Evolutionary conservation across 2,113 vertebrate species (phyloP).

Genomic region (Pipra filicauda): DNA sequence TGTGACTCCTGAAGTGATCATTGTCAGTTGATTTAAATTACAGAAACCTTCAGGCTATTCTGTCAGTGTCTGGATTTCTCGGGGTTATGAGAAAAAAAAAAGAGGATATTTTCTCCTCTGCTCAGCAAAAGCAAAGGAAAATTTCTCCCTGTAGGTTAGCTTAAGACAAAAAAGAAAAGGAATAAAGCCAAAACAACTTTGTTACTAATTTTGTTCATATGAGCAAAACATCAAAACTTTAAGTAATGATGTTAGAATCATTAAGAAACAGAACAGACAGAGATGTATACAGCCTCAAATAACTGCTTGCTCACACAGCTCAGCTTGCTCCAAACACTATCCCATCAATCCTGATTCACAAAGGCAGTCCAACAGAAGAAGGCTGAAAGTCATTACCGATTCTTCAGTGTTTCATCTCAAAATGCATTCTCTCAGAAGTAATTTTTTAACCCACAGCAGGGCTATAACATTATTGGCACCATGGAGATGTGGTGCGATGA

Average conservation of each 20-base stretch:
- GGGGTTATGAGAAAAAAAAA: background rate
- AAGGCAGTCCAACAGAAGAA: background rate
- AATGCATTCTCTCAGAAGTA: background rate
- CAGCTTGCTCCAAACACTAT: background rate
- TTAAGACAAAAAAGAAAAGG: background rate
- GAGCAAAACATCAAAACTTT: background rate
- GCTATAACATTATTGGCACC: background rate
- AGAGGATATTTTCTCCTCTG: background rate
- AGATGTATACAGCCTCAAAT: background rate
- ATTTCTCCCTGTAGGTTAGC: background rate
- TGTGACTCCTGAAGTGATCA: background rate
- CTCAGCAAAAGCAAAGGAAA: background rate
- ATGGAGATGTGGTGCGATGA: background rate
- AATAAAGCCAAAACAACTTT: background rate
- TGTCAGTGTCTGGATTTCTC: background rate
- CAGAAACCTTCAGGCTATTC: slow-evolving; percentile 16
- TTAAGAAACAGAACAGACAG: background rate
- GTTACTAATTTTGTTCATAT: background rate
- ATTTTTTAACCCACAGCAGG: background rate
- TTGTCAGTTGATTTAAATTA: slow-evolving; percentile 21
- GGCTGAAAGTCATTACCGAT: background rate
- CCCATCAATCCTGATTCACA: background rate
- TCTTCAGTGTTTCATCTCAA: background rate
- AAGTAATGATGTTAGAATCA: background rate
- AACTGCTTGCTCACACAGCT: background rate